A percentile compares a stretch with the other conserved stretches of the same genome.
These are phyloP conservation scores for Cephus cinctus DNA, from an alignment of 1,140 invertebrate genomes.

Conservation along the genomic window DNA sequence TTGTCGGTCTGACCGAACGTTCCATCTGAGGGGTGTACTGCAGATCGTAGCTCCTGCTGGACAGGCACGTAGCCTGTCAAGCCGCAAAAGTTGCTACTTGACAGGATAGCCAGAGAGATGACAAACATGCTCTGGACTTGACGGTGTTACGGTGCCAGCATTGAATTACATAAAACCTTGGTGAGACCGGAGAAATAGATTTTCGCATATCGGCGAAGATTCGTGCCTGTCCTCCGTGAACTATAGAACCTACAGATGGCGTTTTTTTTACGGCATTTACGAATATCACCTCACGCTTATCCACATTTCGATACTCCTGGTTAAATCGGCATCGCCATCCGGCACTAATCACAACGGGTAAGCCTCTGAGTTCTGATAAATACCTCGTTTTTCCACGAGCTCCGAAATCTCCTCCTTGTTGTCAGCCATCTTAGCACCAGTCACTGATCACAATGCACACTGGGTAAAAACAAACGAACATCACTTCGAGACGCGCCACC, in stretches of 20 bases:
- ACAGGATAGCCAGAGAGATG: too few relatives aligned
- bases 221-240: conserved; percentile 16
- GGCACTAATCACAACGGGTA: conserved; percentile 2
- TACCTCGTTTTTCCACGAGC: conserved; percentile 60
- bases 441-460: conserved; percentile 53
- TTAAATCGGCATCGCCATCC: neutral
- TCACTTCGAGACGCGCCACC: conserved; percentile 23
- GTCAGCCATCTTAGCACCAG: conserved; percentile 64
- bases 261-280: conserved; percentile 29
- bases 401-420: conserved; percentile 60
- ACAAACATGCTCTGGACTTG: neutral
- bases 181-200: conserved; percentile 4
- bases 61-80: conserved; percentile 26
- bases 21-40: neutral
- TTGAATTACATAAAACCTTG: too few relatives aligned
- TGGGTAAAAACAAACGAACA: conserved; percentile 50
- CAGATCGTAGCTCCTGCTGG: conserved; percentile 11
- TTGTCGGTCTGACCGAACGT: conserved; percentile 9
- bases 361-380: conserved; percentile 22
- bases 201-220: conserved; percentile 17
- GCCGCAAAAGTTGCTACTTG: too few relatives aligned
- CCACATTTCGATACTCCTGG: too few relatives aligned
- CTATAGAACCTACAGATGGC: conserved; percentile 33
- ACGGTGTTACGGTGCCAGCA: neutral
- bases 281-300: too few relatives aligned